Conservation (phyloP, 2,888 invertebrate species). For the Pseudococcus jackbeardsleyi region DNA sequence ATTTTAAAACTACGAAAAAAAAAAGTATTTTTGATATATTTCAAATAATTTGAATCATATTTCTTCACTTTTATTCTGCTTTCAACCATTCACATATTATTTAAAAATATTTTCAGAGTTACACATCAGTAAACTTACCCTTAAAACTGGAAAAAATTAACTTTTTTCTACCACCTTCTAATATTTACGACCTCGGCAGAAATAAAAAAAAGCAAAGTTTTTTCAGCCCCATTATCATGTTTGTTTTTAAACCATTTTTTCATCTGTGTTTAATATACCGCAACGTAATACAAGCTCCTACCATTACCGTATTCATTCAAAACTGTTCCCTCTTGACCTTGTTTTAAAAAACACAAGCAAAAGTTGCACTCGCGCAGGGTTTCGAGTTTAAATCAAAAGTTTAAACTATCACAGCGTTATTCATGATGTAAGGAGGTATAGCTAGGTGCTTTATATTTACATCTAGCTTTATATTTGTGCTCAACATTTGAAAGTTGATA, state of each 20-base stretch:
- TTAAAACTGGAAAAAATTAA: neutral
- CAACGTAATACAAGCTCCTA: neutral
- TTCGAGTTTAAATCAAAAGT: neutral
- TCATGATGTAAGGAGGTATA: neutral
- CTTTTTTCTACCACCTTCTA: neutral
- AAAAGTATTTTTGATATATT: too few relatives aligned
- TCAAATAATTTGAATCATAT: too few relatives aligned
- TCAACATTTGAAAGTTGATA: neutral
- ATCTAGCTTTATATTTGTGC: neutral
- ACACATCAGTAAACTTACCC: neutral
- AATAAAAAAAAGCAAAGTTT: neutral
- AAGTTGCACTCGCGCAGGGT: neutral
- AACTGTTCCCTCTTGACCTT: conserved; percentile 19
- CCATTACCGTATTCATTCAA: neutral
- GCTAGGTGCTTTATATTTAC: neutral
- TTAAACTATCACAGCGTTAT: neutral
- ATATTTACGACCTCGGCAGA: neutral
- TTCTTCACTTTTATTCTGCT: too few relatives aligned
- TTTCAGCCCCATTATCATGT: neutral
- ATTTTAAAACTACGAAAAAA: too few relatives aligned
- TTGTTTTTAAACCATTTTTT: neutral
- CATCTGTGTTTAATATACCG: conserved; percentile 10
- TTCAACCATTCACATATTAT: too few relatives aligned
- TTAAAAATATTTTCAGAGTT: too few relatives aligned
- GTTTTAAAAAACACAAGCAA: conserved; percentile 10